Evolutionary conservation across 1,140 invertebrate genomes (phyloP), one percentile per base, ranked within the genome.

Genomic region (Eufriesea mexicana): DNA sequence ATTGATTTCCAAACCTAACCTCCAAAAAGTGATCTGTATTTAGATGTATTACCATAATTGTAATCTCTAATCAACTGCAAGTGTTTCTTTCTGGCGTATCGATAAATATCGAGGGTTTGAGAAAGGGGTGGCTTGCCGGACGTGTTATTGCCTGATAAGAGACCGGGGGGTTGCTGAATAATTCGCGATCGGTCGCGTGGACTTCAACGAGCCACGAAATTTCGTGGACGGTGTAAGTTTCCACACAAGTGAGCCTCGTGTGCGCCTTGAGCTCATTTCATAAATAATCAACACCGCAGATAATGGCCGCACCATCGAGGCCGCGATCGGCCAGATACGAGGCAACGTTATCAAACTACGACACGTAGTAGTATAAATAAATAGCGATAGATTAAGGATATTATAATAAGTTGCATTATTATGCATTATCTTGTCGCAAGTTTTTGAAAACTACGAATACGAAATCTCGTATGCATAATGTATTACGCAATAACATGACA

Each of bases 271-370:
- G 72, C 71, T 61, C 49, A 59, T 78, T 84, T 84, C 59, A 55
- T 86, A 79, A 86, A 86, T 84, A 79, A 84, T 79, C 74, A 86
- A 84, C 75, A 25, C 23, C 16, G 18, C 23, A 64, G 80, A 72
- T 83, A 78, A 86, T 54, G 81, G 79, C n/a, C 8, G n/a, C 51
- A n/a, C 16, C n/a, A 45, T 35, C 74, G 25, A 35, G 76, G 64
- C 64, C 35, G 4, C 54, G 54, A 70, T 70, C 76, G 67, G 5
- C 18, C 51, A 68, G 76, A 79, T 70, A 55, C 35, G 9, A 47
- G 25, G 9, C 10, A 55, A 20, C n/a, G 59, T 55, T 74, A 74
- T 66, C 71, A 42, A 67, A 49, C 49, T 47, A 18, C 59, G 2
- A 49, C 59, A 72, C 55, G 55, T 57, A 4, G 20, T 10, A 2